Conservation (phyloP, 2,113 vertebrate genomes). For the Saccopteryx leptura region DNA sequence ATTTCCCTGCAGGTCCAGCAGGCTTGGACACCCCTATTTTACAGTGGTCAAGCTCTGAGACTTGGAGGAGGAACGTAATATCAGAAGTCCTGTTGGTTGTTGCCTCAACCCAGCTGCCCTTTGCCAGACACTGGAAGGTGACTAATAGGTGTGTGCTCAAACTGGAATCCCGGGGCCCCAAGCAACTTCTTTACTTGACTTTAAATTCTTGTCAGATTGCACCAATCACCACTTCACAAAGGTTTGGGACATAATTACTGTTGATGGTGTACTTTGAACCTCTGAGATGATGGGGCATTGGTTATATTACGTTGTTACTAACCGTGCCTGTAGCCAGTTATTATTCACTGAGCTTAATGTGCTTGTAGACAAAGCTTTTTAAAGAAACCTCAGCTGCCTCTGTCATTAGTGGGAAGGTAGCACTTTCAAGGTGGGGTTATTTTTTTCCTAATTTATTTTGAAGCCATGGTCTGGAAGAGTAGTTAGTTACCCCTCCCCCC, state of each 20-base stretch:
- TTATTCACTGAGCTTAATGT: background rate
- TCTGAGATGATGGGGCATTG: background rate
- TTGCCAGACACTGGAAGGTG: background rate
- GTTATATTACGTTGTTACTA: background rate
- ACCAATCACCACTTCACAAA: background rate
- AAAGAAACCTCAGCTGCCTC: background rate
- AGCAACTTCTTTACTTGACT: background rate
- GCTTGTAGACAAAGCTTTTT: slow-evolving; percentile 20
- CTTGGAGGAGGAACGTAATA: background rate
- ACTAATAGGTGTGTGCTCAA: background rate
- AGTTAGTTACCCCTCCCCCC: no score
- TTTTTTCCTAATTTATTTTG: background rate
- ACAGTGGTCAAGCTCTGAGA: background rate
- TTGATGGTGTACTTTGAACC: slow-evolving; percentile 50
- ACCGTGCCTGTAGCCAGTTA: background rate
- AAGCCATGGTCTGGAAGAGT: no score
- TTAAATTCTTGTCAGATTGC: slow-evolving; percentile 4
- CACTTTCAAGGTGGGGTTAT: background rate
- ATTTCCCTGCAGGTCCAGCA: background rate
- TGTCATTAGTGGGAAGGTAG: background rate
- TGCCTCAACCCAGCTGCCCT: background rate
- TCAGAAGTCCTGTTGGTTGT: no score
- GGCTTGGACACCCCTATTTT: background rate
- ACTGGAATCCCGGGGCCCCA: background rate
- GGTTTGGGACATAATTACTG: slow-evolving; percentile 54